Evolutionary conservation across 2,797 vertebrate species (phyloP).

Genomic region (Hybognathus amarus): DNA sequence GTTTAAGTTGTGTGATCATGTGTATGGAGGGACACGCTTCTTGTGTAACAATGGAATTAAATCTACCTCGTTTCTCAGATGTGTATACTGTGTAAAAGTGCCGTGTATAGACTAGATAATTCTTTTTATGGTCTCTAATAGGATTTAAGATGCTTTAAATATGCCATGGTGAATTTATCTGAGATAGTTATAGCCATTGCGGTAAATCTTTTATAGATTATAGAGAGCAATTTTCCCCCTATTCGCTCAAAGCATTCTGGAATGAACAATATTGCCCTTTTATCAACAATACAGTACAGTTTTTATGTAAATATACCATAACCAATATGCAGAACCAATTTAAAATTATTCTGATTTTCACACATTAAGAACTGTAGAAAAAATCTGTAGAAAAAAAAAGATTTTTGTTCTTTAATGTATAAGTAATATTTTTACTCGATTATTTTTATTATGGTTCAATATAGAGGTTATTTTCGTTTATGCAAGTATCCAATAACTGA

Average conservation of each 20-base stretch:
- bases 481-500: not conserved
- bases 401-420: too few relatives aligned
- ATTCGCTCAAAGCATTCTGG: not conserved
- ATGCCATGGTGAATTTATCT: conserved; percentile 1
- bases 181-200: conserved; percentile 14
- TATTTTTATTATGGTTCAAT: not conserved
- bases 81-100: not conserved
- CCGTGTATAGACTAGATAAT: not conserved
- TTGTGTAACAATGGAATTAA: not conserved
- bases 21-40: conserved; percentile 5
- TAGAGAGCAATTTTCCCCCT: not conserved
- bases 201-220: conserved; percentile 16
- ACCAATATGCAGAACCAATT: not conserved
- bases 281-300: not conserved
- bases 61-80: conserved; percentile 10
- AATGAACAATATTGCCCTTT: not conserved
- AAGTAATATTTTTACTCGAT: not conserved
- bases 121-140: conserved; percentile 15
- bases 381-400: not conserved
- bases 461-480: not conserved
- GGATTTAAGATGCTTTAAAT: conserved; percentile 20
- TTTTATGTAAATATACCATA: not conserved
- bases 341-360: not conserved
- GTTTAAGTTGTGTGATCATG: conserved; percentile 25
- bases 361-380: not conserved